These are phyloP conservation scores for Diogma glabrata DNA, from an alignment of 2,888 invertebrate species.

Conservation along the genomic window DNA sequence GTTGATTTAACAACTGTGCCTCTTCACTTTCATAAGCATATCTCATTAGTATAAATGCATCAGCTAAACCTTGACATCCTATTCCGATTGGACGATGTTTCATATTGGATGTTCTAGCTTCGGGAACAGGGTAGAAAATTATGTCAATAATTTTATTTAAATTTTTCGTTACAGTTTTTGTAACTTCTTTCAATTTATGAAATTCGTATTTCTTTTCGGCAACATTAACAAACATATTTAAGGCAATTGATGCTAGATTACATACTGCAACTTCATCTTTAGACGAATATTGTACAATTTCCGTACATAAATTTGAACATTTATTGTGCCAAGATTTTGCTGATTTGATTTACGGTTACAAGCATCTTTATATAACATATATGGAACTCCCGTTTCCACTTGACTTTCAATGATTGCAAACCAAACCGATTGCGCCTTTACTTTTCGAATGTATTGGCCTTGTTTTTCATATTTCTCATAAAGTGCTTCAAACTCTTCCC, in stretches of 20 bases:
- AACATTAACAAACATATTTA: conserved; percentile 83
- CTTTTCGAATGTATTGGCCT: conserved; percentile 52
- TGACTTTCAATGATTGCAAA: conserved; percentile 88
- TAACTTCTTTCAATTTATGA: conserved; percentile 68
- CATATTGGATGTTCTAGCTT: conserved; percentile 79
- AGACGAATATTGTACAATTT: conserved; percentile 91
- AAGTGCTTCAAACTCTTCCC: conserved; percentile 88
- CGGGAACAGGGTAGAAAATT: conserved; percentile 88
- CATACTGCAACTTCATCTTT: conserved; percentile 94
- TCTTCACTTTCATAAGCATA: conserved; percentile 83
- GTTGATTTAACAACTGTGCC: conserved; percentile 76
- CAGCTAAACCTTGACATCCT: conserved; percentile 95
- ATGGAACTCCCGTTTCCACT: conserved; percentile 96
- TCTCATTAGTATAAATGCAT: conserved; percentile 89
- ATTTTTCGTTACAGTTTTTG: conserved; percentile 81
- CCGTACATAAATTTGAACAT: conserved; percentile 95
- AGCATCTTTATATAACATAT: conserved; percentile 93
- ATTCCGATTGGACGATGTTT: conserved; percentile 80
- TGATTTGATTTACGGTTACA: conserved; percentile 97
- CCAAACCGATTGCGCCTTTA: conserved; percentile 84
- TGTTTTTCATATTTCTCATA: conserved; percentile 81
- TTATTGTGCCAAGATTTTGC: conserved; percentile 95
- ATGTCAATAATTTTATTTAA: conserved; percentile 95
- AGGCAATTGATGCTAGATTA: conserved; percentile 92
- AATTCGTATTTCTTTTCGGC: conserved; percentile 76